Base-by-base conservation (phyloP, 1,140 invertebrate genomes). In the Drosophila simulans region DNA sequence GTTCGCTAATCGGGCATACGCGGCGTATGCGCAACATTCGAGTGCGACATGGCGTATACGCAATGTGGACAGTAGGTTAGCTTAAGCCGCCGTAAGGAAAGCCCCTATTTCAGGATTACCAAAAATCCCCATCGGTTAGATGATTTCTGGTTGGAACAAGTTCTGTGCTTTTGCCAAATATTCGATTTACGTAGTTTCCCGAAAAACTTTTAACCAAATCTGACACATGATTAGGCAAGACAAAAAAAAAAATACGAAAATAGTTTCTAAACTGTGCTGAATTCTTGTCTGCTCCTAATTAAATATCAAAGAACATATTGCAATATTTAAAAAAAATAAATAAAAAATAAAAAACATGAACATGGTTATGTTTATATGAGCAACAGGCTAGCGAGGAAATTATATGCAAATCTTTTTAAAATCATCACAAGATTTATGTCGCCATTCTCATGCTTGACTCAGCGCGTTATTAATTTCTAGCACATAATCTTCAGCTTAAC, bases 21-120 rank as follows among this genome's bases (percentile, higher is more conserved):
- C 25, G 22, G 39, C 71, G 71, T 75, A 75, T 75, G 60, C 71
- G 60, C 57, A 75, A 75, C 75, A 52, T 58, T 52, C 20, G 13
- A 8, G 22, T 39, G 46, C 55, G 27, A 57, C 75, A 56, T 46
- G 52, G 48, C 74, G 74, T 77, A 77, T 77, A 56, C 74, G 74
- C 51, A 63, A 34, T 40, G 46, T 37, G 15, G 46, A 11, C 11
- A 27, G 27, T 31, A 34, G 17, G 17, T 8, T 11, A 22, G 53
- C 8, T n/a, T 15, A 0, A 10, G n/a, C 1, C 1, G 15, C 20
- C 10, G 5, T 1, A n/a, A 48, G 13, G 1, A 5, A 27, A n/a
- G 12, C 12, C 11, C 27, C n/a, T n/a, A 12, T 35, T 35, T 7
- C n/a, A 13, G 5, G 22, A 27, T 8, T n/a, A 48, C 3, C 4